Evolutionary conservation across 2,888 invertebrate genomes (phyloP).

Genomic region (Microplitis manilae): DNA sequence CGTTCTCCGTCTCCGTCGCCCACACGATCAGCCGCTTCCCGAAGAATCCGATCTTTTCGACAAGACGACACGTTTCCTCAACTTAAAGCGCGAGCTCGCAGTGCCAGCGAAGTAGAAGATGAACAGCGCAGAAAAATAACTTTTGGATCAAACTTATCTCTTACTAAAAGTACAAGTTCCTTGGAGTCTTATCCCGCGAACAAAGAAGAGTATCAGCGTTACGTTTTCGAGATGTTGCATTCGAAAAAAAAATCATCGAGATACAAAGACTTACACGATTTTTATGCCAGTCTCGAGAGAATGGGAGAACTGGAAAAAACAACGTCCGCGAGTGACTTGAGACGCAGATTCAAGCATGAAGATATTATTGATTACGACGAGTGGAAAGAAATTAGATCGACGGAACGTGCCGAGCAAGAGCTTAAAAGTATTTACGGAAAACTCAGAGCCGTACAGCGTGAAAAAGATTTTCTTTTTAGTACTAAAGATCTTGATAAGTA

Average conservation of each 20-base stretch:
- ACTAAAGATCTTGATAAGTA: constrained; percentile 82
- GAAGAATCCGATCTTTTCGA: constrained; percentile 76
- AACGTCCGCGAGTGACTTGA: constrained; percentile 80
- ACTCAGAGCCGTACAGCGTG: constrained; percentile 83
- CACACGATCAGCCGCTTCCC: constrained; percentile 77
- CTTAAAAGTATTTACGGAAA: constrained; percentile 83
- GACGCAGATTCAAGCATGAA: constrained; percentile 82
- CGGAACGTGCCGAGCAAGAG: constrained; percentile 88
- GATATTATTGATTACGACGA: constrained; percentile 90
- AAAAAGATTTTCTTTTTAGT: constrained; percentile 87
- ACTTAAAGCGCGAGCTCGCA: constrained; percentile 76
- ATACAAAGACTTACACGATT: constrained; percentile 88
- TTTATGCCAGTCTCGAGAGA: constrained; percentile 88
- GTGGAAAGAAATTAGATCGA: constrained; percentile 85
- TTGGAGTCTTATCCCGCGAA: constrained; percentile 69
- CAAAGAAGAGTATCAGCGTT: constrained; percentile 80
- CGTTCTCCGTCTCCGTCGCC: constrained; percentile 76
- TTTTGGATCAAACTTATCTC: constrained; percentile 61
- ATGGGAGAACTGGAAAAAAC: constrained; percentile 86
- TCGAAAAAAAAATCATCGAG: constrained; percentile 82
- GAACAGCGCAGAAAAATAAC: constrained; percentile 44
- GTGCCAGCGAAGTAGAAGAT: constrained; percentile 78
- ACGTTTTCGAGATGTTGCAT: constrained; percentile 78
- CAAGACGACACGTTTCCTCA: constrained; percentile 55
- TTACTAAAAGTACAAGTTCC: constrained; percentile 72